phyloP scores from a whole-genome alignment of 1,140 invertebrate species.

The Drosophila athabasca region DNA sequence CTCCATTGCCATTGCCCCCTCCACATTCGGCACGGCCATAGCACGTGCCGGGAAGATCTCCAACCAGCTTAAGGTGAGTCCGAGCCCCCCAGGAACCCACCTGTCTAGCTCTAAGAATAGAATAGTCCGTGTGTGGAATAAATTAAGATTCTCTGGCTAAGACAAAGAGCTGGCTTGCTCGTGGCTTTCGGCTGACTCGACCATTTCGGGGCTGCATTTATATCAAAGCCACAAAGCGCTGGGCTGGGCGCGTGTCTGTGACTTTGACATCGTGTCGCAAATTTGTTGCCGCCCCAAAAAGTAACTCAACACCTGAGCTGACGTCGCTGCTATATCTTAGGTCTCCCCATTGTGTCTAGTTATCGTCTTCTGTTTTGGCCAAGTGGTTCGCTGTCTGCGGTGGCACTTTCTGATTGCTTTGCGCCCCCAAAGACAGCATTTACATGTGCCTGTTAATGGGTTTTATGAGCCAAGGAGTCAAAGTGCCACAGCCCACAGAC shows the following conservation, averaged over 20 bases:
- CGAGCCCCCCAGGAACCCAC: conserved; percentile 6
- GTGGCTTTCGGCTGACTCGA: conserved; percentile 63
- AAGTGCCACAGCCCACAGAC: conserved; percentile 19
- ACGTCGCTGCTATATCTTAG: conserved; percentile 19
- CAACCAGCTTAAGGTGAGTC: conserved; percentile 85
- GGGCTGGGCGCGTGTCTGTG: conserved; percentile 23
- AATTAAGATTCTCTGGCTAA: conserved; percentile 19
- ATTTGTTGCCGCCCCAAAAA: conserved; percentile 56
- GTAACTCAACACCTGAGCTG: conserved; percentile 44
- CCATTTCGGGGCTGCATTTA: conserved; percentile 40
- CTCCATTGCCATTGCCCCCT: conserved; percentile 85
- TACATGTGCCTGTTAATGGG: conserved; percentile 69
- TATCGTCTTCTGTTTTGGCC: conserved; percentile 22
- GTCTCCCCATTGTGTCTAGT: conserved; percentile 40
- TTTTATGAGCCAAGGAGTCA: conserved; percentile 52
- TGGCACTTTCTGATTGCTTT: conserved; percentile 25
- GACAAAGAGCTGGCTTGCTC: conserved; percentile 29
- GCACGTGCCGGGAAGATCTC: conserved; percentile 85
- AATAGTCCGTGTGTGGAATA: conserved; percentile 5
- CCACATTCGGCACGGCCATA: conserved; percentile 85
- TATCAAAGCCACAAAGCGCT: conserved; percentile 39
- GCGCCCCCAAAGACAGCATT: conserved; percentile 49
- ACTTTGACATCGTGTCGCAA: conserved; percentile 72
- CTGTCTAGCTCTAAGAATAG: conserved; percentile 5
- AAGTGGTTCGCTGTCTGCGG: conserved; percentile 27